Percentiles rank a stretch among this genome's conserved stretches.
Conservation (phyloP, 2,888 invertebrate species). For the Phortica okadai region DNA sequence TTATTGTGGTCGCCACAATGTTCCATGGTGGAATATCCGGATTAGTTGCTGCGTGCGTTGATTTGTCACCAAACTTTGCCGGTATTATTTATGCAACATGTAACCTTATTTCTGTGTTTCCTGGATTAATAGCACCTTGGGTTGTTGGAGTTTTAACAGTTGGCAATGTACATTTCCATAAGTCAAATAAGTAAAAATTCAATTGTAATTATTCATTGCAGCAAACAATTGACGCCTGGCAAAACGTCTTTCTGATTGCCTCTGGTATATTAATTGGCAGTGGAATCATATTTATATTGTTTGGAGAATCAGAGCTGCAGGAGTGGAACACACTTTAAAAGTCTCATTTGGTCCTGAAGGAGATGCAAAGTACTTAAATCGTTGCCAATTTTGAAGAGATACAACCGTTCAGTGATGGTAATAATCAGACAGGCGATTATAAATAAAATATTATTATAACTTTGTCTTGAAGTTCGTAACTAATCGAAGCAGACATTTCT, state of each 20-base stretch:
- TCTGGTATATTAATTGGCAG: slow-evolving; percentile 78
- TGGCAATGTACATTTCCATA: slow-evolving; percentile 79
- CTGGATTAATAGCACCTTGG: slow-evolving; percentile 81
- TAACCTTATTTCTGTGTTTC: slow-evolving; percentile 79
- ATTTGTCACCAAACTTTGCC: slow-evolving; percentile 82
- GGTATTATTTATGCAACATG: slow-evolving; percentile 80
- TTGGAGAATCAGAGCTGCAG: slow-evolving; percentile 79
- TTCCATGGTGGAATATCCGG: slow-evolving; percentile 83
- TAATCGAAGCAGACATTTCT: no score
- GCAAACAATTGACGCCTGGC: slow-evolving; percentile 81
- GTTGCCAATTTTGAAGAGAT: slow-evolving; percentile 46
- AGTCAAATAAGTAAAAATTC: background rate
- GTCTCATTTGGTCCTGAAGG: slow-evolving; percentile 60
- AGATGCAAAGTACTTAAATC: slow-evolving; percentile 55
- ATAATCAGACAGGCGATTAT: slow-evolving; percentile 4
- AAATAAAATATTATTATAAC: no score
- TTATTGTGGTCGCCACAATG: slow-evolving; percentile 81
- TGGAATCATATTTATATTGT: slow-evolving; percentile 78
- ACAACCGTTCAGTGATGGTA: slow-evolving; percentile 42
- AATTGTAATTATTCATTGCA: slow-evolving; percentile 58
- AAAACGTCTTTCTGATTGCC: slow-evolving; percentile 80
- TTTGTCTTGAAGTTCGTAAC: no score
- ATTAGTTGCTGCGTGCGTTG: slow-evolving; percentile 82
- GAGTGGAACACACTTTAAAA: slow-evolving; percentile 78
- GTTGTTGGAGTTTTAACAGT: slow-evolving; percentile 81